A percentile compares a stretch with the other conserved stretches of the same genome.
Evolutionary conservation across 2,113 vertebrate genomes (phyloP).

Genomic region (Oophaga pumilio): DNA sequence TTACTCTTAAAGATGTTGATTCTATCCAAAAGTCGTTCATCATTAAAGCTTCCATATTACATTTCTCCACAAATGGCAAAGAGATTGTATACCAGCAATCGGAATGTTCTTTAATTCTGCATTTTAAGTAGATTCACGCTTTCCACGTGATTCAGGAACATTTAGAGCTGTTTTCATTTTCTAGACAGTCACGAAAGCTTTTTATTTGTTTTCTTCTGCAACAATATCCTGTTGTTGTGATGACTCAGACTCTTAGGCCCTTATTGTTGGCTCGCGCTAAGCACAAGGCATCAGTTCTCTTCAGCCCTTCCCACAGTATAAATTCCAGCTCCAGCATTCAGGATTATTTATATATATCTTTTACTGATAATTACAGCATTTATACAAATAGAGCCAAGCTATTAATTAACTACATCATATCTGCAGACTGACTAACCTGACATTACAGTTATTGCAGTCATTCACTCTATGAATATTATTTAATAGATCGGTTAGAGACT

Average conservation of each 20-base stretch:
- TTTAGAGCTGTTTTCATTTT: background rate
- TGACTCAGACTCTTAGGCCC: constrained; percentile 20
- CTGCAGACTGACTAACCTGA: background rate
- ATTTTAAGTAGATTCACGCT: background rate
- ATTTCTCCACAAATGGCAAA: background rate
- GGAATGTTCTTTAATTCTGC: background rate
- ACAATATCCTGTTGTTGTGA: constrained; percentile 37
- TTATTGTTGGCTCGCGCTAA: background rate
- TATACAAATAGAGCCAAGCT: background rate
- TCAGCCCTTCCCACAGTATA: background rate
- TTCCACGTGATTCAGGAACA: background rate
- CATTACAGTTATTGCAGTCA: background rate
- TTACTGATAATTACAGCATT: background rate
- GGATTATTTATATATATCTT: background rate
- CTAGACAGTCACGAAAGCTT: background rate
- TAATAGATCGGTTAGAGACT: background rate
- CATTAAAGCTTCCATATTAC: too few species aligned
- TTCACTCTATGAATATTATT: background rate
- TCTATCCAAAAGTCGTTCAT: too few species aligned
- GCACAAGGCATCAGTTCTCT: background rate
- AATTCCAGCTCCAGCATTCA: constrained; percentile 3
- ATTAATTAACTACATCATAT: constrained; percentile 4
- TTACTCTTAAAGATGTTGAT: too few species aligned
- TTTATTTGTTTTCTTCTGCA: constrained; percentile 1
- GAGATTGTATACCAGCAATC: background rate